Percentiles rank a stretch among this genome's conserved stretches.
These are phyloP conservation scores for Eretmochelys imbricata DNA, from an alignment of 2,113 vertebrate genomes.

Conservation along the genomic window DNA sequence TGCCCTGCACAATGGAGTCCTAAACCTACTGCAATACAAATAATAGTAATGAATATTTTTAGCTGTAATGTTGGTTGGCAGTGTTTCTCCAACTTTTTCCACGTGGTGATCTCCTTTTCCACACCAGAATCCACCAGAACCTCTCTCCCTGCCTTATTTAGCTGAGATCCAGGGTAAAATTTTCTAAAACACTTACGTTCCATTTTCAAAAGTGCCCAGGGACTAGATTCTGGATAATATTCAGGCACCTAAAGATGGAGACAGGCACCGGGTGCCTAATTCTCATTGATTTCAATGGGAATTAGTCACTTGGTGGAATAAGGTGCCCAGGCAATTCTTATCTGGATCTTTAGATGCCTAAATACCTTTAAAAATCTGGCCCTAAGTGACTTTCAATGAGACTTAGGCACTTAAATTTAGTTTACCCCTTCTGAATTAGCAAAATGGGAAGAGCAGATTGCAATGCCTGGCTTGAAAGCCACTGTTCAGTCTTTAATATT, in stretches of 20 bases:
- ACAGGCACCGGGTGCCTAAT: not conserved
- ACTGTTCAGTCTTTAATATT: fast-evolving
- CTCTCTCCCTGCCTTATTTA: not conserved
- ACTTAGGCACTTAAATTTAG: not conserved
- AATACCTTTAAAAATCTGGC: not conserved
- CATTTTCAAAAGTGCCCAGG: not conserved
- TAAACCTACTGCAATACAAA: not conserved
- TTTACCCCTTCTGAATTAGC: not conserved
- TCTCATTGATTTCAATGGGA: not conserved
- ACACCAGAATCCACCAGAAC: not conserved
- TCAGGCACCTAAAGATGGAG: not conserved
- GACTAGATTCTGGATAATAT: not conserved
- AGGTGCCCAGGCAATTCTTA: not conserved
- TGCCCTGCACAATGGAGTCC: not conserved
- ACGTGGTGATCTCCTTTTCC: not conserved
- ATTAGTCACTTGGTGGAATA: not conserved
- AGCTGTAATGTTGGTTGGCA: not conserved
- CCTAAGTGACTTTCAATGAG: not conserved
- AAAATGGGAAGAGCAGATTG: not conserved
- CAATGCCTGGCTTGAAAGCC: not conserved
- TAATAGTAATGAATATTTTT: not conserved
- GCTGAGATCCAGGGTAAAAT: not conserved
- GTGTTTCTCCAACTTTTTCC: fast-evolving
- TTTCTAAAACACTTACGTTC: not conserved
- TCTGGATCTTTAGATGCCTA: not conserved